Base-by-base conservation (phyloP, 2,113 vertebrate species). In the Pangasianodon hypophthalmus region DNA sequence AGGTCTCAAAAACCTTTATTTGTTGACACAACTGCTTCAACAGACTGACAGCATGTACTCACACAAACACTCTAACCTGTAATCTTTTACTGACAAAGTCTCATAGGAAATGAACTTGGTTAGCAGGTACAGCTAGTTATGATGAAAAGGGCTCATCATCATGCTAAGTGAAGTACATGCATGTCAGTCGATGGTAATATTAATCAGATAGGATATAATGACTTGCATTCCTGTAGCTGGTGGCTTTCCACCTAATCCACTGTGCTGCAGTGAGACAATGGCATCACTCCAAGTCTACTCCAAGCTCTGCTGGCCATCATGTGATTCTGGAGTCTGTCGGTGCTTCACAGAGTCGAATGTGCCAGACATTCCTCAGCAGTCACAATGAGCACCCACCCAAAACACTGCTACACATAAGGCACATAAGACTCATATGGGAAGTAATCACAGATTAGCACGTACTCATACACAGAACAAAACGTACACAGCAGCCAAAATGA, bases 281-380 rank as follows among this genome's bases (percentile, higher is more conserved):
- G 71, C 67, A 79, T 77, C 24, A 62, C 32, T 67, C 83, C 13
- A 67, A 79, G 62, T 85, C 60, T 46, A 32, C 8, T 60, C 75
- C 90, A 64, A 56, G 60, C 62, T 79, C 83, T 89, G 32, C 16
- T 16, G 16, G 21, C 52, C 88, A 88, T 62, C 92, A 90, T 90
- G 85, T 90, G 91, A 93, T 85, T 92, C 62, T 91, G 92, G 93
- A 96, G 95, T 95, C 85, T 96, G 91, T 93, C 95, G 87, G 75
- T 21, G 54, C 69, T 56, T 69, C 91, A 87, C 90, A 89, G 94
- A 89, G 92, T 90, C 24, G 44, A 89, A n/a, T n/a, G 92, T 87
- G 84, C 52, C 73, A 88, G 67, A 81, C 92, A 93, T 95, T 95
- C 93, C 91, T 92, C 41, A 44, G 77, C 60, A 89, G 88, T 89